These are phyloP conservation scores for Sebastes matsubarae DNA, from an alignment of 2,797 vertebrate species.

Conservation along the genomic window DNA sequence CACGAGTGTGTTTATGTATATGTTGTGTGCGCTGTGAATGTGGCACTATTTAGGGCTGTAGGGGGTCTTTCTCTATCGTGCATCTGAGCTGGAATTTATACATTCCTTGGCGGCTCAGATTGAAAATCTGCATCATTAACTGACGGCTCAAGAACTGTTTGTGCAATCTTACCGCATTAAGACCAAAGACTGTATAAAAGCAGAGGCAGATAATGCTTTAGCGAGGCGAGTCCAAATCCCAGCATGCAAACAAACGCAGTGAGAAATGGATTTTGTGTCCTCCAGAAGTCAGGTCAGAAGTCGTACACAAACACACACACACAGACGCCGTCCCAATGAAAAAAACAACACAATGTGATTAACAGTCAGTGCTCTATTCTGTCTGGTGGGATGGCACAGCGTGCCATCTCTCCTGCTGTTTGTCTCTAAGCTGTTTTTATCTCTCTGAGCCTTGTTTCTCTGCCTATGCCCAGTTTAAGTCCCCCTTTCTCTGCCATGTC, in stretches of 20 bases:
- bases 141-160: not conserved
- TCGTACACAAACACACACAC: conserved; percentile 9
- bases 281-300: conserved; percentile 33
- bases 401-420: conserved; percentile 41
- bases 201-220: not conserved
- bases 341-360: conserved; percentile 40
- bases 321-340: not conserved
- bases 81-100: not conserved
- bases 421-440: conserved; percentile 54
- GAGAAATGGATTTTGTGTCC: conserved; percentile 14
- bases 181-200: not conserved
- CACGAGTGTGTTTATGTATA: not conserved
- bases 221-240: not conserved
- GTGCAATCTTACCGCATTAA: not conserved
- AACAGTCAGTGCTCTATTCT: conserved; percentile 40
- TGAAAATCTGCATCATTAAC: not conserved
- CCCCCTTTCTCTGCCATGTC: conserved; percentile 17
- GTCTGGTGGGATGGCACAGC: conserved; percentile 40
- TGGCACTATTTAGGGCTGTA: not conserved
- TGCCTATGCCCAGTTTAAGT: conserved; percentile 25
- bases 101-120: not conserved
- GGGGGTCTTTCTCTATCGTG: not conserved
- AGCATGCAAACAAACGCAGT: conserved; percentile 52
- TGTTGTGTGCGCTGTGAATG: not conserved
- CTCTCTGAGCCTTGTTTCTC: conserved; percentile 43